Base-by-base conservation (phyloP, 30 jellyfish, hydroid and myxozoan genomes). In the Clytia hemisphaerica region DNA sequence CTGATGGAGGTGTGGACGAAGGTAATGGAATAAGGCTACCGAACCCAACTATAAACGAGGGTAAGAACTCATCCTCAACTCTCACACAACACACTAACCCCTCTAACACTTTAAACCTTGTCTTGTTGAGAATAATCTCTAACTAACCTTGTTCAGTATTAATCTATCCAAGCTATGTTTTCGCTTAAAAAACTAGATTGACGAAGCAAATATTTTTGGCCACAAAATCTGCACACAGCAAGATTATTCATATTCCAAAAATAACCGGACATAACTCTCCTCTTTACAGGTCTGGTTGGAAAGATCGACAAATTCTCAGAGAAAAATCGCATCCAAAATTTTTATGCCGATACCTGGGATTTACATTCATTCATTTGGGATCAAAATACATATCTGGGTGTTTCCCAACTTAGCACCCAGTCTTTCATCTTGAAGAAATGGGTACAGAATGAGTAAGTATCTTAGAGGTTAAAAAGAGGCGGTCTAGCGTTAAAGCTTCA, bases 341-440 rank as follows among this genome's bases (percentile, higher is more conserved):
- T 88, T 33, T 71, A 67, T 31, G 88, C 95, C 26, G 97, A 88
- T 36, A 80, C 97, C 1, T 88, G 97, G 97, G 97, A 88, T 55
- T 71, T 88, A 28, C 95, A 92, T 35, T 93, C 86, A 2, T 74
- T 88, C 47, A 51, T 34, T 24, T 60, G 63, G 49, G 71, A 54
- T 9, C 67, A 12, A 12, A 61, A 73, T 66, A 38, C 58, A 42
- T 88, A 76, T 53, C 59, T 73, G 21, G 76, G 94, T 4, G 64
- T 83, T 59, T 79, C 97, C 14, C 81, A 73, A 45, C 79, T 88
- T 9, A 75, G 85, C 21, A 37, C 83, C 69, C 57, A 79, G 68
- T 71, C 79, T 9, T 88, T 88, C 71, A 29, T 82, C 19, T 45
- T 88, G 29, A 67, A 79, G 35, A 76, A 88, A 69, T 88, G 97